phyloP scores from a whole-genome alignment of 2,113 vertebrate species.

The Pao palembangensis region DNA sequence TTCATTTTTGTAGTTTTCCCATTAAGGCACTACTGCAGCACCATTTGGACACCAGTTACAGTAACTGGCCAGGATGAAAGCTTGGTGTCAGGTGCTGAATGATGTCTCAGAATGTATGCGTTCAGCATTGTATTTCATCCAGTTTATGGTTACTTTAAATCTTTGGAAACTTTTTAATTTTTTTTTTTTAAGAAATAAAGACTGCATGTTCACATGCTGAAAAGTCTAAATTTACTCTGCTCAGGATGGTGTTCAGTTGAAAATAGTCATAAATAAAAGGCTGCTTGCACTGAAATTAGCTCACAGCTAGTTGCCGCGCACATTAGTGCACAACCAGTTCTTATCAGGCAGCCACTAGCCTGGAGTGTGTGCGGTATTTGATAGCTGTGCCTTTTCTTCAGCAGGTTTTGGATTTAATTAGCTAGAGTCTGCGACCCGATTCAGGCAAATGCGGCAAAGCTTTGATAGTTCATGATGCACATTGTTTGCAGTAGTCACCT shows the following conservation, averaged over 20 bases:
- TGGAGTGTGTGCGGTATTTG: conserved; percentile 10
- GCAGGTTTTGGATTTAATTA: conserved; percentile 7
- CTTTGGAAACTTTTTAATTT: no score
- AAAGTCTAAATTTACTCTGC: no score
- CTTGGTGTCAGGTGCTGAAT: no score
- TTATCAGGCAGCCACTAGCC: conserved; percentile 15
- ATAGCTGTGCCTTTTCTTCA: conserved; percentile 7
- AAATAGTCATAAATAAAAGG: neutral
- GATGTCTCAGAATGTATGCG: no score
- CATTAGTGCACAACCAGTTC: conserved; percentile 7
- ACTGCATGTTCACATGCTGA: no score
- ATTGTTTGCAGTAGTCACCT: neutral
- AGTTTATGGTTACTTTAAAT: no score
- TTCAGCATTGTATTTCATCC: no score
- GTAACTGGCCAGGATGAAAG: no score
- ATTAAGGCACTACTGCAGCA: no score
- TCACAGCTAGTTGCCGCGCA: neutral
- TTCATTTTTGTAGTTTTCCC: no score
- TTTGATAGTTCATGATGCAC: neutral
- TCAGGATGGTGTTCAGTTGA: neutral
- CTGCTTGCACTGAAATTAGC: neutral
- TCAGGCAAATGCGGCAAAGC: neutral
- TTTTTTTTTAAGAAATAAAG: no score
- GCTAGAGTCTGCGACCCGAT: neutral
- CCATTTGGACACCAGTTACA: no score